Conservation (phyloP, 2,888 invertebrate genomes). For the Aporophyla lueneburgensis region DNA sequence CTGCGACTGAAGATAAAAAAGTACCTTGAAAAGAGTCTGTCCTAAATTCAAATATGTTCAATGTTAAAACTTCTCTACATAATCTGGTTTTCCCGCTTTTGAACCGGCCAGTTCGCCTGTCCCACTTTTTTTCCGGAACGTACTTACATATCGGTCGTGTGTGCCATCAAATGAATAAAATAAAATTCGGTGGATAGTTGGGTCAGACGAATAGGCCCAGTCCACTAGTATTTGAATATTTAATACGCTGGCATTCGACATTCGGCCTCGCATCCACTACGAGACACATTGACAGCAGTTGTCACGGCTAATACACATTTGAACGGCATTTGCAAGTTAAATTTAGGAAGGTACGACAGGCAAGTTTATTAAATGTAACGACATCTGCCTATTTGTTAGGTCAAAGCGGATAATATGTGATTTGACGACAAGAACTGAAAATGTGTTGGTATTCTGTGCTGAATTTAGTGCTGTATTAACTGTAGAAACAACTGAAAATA, state of each 20-base stretch:
- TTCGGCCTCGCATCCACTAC: slow-evolving; percentile 61
- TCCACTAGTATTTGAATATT: slow-evolving; percentile 69
- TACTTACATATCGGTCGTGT: slow-evolving; percentile 48
- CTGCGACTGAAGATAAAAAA: not conserved
- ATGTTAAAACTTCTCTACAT: not conserved
- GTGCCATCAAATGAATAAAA: slow-evolving; percentile 67
- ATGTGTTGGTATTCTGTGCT: slow-evolving; percentile 1
- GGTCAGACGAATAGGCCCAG: slow-evolving; percentile 61
- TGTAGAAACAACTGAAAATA: not conserved
- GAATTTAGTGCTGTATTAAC: not conserved
- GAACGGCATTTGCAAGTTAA: slow-evolving; percentile 63
- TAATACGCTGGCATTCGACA: slow-evolving; percentile 65
- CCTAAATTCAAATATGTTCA: not conserved
- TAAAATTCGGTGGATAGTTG: slow-evolving; percentile 64
- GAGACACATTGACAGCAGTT: slow-evolving; percentile 74
- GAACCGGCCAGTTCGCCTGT: slow-evolving; percentile 2
- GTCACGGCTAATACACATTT: slow-evolving; percentile 67
- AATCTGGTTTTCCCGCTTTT: not conserved
- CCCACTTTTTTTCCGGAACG: slow-evolving; percentile 21
- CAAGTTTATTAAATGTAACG: slow-evolving; percentile 39
- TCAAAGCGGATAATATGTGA: slow-evolving; percentile 7
- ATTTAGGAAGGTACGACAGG: slow-evolving; percentile 51
- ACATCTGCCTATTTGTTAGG: slow-evolving; percentile 42
- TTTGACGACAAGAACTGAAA: slow-evolving; percentile 11
- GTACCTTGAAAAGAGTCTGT: not conserved